Evolutionary conservation across 2,797 vertebrate species (phyloP), one percentile per base, ranked within the genome.

Genomic region (Vireo griseus): DNA sequence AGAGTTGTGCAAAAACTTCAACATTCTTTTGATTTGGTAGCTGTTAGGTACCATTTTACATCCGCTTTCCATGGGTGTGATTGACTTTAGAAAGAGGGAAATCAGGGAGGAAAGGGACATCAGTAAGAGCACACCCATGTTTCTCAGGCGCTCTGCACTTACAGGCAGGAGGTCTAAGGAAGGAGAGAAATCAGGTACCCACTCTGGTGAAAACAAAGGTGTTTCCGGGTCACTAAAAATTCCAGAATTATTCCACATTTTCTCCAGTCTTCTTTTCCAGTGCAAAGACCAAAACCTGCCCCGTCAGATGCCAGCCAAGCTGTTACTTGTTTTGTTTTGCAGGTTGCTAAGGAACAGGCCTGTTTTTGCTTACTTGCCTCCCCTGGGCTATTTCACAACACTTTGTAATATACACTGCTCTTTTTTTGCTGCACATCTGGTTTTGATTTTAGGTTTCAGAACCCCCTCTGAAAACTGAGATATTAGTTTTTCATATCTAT

Each of bases 311-410:
- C 98, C 97, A 98, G 90, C 94, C 80, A 97, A 98, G 98, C 97
- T 93, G 97, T 96, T 81, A 93, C 97, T 96, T 98, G 98, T 99
- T 99, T 99, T 99, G 98, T 98, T 99, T 98, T 98, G 96, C n/a
- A 73, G 2, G 98, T 98, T 97, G 98, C 99, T 97, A 98, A 98
- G 99, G 97, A 98, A 99, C 99, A 7, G 96, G 96, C 94, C 98
- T 99, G 99, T 98, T 99, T 99, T 99, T 98, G 98, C 99, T 99
- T 99, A 99, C 98, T 98, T 98, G 97, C 98, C 98, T 98, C 98
- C 98, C 98, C 98, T 98, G 97, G 98, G 98, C 97, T 96, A 90
- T 98, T 98, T 98, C 98, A 98, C 98, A 98, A 98, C 98, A 97
- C 97, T 98, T 97, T 97, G 97, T 97, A 98, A 98, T 96, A 97